Base-by-base conservation (phyloP, 2,113 vertebrate genomes). In the Lutjanus erythropterus region DNA sequence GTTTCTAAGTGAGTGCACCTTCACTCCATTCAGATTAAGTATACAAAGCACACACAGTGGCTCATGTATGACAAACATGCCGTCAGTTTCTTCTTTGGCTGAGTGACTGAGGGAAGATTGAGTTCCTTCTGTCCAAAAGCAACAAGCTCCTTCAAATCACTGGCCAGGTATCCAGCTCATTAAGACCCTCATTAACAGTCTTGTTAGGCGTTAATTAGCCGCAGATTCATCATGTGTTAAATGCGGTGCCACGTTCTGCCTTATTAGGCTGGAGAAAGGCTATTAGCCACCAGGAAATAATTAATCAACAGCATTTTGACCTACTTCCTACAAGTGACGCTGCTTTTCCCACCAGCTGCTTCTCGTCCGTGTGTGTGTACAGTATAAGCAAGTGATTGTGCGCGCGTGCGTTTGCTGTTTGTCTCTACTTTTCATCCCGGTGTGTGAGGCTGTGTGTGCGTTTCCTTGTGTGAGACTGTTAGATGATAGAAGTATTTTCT, bases 241-340 rank as follows among this genome's bases (percentile, higher is more conserved):
- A 84, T 77, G 78, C 79, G 27, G 66, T 50, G 74, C 79, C 76
- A 85, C 55, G 70, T 87, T 90, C 86, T 76, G 80, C 86, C 87
- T 92, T 91, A 78, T 92, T 93, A 89, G 82, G 60, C 81, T 19
- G 37, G 44, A 84, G 66, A 86, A 79, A 88, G 74, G 73, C 74
- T 56, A 85, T 92, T 88, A 91, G 85, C 81, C 81, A 73, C 74
- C 70, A 75, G 69, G 86, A 88, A 88, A 87, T 89, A 86, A 93
- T 93, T 83, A 86, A 88, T 92, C 86, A 62, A 59, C 82, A 86
- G 75, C 71, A 76, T 86, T 83, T 89, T 92, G 85, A 92, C 88
- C 86, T 59, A 86, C 71, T 89, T 89, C 71, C 59, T 50, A 42
- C 46, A 52, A 76, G 69, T 90, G 83, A 84, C 19, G 27, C 75